Percentiles rank a stretch among this genome's conserved stretches.
phyloP scores from a whole-genome alignment of 2,888 invertebrate genomes.

The Protodeltote pygarga region DNA sequence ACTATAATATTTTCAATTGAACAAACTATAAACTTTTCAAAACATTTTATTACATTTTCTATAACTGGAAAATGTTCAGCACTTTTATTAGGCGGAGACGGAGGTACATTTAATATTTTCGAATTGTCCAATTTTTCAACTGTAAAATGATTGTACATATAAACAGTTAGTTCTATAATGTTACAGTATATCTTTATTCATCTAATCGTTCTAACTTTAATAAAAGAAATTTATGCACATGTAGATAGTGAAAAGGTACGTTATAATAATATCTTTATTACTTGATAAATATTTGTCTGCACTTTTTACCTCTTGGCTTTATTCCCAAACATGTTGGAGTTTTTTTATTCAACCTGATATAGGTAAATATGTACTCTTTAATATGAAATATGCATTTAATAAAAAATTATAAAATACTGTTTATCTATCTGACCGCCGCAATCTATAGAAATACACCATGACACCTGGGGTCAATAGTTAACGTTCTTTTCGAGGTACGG shows the following conservation, averaged over 20 bases:
- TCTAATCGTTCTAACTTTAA: constrained; percentile 1
- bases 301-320: no score
- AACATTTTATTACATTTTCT: constrained; percentile 22
- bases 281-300: neutral
- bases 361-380: no score
- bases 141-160: constrained; percentile 28
- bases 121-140: no score
- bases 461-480: no score
- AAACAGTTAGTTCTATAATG: constrained; percentile 24
- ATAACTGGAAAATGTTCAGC: constrained; percentile 21
- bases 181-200: constrained; percentile 11
- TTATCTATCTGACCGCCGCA: no score
- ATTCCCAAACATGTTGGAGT: no score
- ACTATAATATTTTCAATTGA: constrained; percentile 25
- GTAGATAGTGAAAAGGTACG: constrained; percentile 74
- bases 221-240: constrained; percentile 56
- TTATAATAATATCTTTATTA: neutral
- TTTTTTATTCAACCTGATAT: no score
- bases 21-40: constrained; percentile 20
- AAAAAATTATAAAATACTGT: no score
- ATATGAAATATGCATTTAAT: no score
- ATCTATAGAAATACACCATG: no score
- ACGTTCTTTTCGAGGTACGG: no score
- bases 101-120: constrained; percentile 16
- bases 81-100: constrained; percentile 16